These are phyloP conservation scores for Sminthopsis crassicaudata DNA, from an alignment of 2,113 vertebrate species.

Conservation along the genomic window DNA sequence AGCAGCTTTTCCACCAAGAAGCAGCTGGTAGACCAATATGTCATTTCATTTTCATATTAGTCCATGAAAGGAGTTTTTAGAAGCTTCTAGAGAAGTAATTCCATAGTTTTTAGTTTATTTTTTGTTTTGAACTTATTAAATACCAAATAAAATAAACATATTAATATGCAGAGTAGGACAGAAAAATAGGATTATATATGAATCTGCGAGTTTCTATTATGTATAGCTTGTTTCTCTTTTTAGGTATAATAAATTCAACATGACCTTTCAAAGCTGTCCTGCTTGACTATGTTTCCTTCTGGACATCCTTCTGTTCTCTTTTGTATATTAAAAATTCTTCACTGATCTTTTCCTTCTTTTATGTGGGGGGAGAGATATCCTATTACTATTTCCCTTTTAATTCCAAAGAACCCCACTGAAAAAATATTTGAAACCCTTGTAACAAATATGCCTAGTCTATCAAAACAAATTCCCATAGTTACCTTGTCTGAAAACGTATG, in stretches of 20 bases:
- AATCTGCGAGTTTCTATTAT: neutral
- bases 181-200: neutral
- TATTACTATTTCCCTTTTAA: neutral
- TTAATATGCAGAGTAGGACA: neutral
- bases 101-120: neutral
- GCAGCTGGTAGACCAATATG: neutral
- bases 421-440: neutral
- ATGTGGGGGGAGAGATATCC: neutral
- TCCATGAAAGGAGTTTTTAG: neutral
- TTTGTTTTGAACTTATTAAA: neutral
- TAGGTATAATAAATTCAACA: neutral
- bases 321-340: neutral
- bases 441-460: neutral
- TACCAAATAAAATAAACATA: neutral
- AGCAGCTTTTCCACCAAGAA: neutral
- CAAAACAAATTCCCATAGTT: neutral
- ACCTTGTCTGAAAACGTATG: neutral
- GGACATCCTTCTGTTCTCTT: neutral
- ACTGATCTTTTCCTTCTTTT: neutral
- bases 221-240: neutral
- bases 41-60: neutral
- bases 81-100: neutral
- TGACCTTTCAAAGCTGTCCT: neutral
- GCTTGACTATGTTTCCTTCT: neutral
- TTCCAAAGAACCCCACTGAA: neutral